Percentiles rank a stretch among this genome's conserved stretches.
phyloP scores from a whole-genome alignment of 2,797 vertebrate species.

The Gymnodraco acuticeps region DNA sequence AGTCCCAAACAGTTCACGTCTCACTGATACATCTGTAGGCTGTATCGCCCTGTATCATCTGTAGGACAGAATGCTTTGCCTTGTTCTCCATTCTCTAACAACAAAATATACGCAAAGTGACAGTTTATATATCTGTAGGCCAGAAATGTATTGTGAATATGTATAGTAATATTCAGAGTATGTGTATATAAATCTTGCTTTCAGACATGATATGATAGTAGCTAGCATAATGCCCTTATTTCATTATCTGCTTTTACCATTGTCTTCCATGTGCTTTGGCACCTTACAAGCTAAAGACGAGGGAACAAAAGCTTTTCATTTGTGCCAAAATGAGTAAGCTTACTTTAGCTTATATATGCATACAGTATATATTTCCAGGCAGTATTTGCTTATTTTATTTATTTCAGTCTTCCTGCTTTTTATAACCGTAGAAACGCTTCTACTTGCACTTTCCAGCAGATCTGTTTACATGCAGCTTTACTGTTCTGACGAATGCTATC shows the following conservation, averaged over 20 bases:
- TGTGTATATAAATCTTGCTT: constrained; percentile 18
- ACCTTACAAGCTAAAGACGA: constrained; percentile 17
- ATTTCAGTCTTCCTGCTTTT: constrained; percentile 61
- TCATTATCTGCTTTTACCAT: constrained; percentile 20
- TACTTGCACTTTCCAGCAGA: constrained; percentile 58
- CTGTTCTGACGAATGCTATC: not conserved
- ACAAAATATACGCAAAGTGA: constrained; percentile 68
- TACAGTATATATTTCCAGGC: constrained; percentile 14
- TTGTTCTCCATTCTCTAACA: constrained; percentile 80
- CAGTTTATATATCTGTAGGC: constrained; percentile 62
- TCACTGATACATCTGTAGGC: not conserved
- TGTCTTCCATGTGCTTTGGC: constrained; percentile 67
- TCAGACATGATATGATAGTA: constrained; percentile 27
- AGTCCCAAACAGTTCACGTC: not conserved
- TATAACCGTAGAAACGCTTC: constrained; percentile 18
- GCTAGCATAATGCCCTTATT: not conserved
- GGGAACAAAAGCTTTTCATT: constrained; percentile 36
- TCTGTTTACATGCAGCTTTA: constrained; percentile 22
- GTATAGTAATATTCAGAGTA: constrained; percentile 47
- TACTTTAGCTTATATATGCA: constrained; percentile 1
- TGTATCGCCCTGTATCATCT: constrained; percentile 31
- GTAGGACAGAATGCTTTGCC: constrained; percentile 76
- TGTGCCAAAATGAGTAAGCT: constrained; percentile 76
- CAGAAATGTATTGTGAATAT: constrained; percentile 81
- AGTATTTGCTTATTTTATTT: constrained; percentile 25